Evolutionary conservation across 1,140 invertebrate genomes (phyloP).

Genomic region (Drosophila willistoni): DNA sequence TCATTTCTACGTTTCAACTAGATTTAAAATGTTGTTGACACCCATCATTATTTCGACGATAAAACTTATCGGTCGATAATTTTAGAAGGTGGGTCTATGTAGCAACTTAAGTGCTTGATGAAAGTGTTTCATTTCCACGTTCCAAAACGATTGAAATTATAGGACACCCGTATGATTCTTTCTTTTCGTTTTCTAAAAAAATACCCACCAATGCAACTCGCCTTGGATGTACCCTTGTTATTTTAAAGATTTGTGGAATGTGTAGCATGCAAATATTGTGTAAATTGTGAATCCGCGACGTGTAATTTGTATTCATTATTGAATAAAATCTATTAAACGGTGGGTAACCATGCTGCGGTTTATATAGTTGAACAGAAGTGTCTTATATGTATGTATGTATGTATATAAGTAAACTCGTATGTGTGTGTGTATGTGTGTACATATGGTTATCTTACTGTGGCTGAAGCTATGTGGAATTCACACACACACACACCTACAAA

Average conservation of each 20-base stretch:
- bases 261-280: slow-evolving; percentile 17
- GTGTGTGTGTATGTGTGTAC: neutral
- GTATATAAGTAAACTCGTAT: neutral
- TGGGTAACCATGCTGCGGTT: slow-evolving; percentile 4
- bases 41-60: no score
- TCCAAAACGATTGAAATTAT: neutral
- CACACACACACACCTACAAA: neutral
- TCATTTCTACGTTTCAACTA: neutral
- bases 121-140: slow-evolving; percentile 7
- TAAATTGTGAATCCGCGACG: neutral
- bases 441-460: neutral
- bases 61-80: neutral
- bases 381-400: neutral
- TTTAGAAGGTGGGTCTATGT: neutral
- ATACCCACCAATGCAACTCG: slow-evolving; percentile 4
- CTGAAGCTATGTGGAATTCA: neutral
- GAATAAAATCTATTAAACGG: slow-evolving; percentile 2
- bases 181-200: slow-evolving; percentile 3
- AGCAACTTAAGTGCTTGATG: neutral
- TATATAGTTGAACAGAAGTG: slow-evolving; percentile 3
- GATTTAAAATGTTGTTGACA: neutral
- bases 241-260: neutral
- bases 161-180: slow-evolving; percentile 2
- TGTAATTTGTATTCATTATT: slow-evolving; percentile 17
- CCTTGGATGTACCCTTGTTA: slow-evolving; percentile 9